Evolutionary conservation across 2,113 vertebrate genomes (phyloP).

Genomic region (Elgaria multicarinata): DNA sequence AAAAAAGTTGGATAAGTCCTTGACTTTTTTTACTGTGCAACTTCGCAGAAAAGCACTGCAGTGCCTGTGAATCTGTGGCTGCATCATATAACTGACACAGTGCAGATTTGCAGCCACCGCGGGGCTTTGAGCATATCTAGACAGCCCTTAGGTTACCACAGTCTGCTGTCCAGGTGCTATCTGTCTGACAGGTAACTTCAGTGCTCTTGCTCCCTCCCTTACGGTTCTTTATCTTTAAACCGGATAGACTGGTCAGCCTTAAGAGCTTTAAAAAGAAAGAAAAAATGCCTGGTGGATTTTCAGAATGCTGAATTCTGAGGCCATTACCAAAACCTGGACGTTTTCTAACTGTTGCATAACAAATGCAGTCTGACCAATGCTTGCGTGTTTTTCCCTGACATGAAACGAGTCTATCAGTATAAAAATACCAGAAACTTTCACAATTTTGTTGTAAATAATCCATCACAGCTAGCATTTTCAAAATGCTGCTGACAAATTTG

Average conservation of each 20-base stretch:
- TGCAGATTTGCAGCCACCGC: no score
- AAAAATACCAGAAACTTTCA: neutral
- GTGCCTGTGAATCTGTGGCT: no score
- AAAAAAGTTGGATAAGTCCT: no score
- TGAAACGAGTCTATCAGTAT: neutral
- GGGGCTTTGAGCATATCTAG: no score
- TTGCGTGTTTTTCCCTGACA: neutral
- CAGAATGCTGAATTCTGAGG: neutral
- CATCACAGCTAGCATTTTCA: neutral
- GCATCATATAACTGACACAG: no score
- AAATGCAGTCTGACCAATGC: neutral
- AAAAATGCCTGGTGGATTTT: neutral
- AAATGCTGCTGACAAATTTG: neutral
- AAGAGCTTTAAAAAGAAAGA: neutral
- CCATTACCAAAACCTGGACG: neutral
- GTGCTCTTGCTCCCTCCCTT: neutral
- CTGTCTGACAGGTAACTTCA: neutral
- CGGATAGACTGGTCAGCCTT: neutral
- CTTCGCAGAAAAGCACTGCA: no score
- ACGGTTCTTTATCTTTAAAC: neutral
- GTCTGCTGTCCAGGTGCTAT: no score
- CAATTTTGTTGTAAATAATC: neutral
- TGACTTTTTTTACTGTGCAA: no score
- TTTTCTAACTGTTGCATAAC: neutral
- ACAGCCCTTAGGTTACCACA: no score